phyloP scores from a whole-genome alignment of 2,888 invertebrate genomes.

The Epicampocera succincta region DNA sequence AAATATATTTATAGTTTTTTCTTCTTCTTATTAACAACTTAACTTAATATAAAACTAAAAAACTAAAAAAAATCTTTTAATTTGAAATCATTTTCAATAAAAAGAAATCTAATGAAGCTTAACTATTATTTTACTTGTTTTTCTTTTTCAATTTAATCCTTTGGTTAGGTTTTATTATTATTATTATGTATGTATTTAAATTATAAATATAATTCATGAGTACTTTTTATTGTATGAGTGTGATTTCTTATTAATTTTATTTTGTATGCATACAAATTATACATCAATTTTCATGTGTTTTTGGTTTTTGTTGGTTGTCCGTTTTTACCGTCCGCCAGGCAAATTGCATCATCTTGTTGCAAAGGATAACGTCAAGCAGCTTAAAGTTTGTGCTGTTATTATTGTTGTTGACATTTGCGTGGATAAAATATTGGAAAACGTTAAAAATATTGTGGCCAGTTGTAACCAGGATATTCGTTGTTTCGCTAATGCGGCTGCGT shows the following conservation, averaged over 20 bases:
- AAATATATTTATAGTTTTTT: conserved; percentile 43
- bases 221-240: conserved; percentile 63
- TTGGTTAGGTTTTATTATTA: conserved; percentile 12
- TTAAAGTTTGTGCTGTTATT: conserved; percentile 42
- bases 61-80: conserved; percentile 12
- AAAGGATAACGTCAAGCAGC: conserved; percentile 33
- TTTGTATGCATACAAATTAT: conserved; percentile 64
- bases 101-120: conserved; percentile 47
- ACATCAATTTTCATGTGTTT: conserved; percentile 39
- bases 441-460: conserved; percentile 29
- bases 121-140: conserved; percentile 14
- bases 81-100: background rate
- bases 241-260: conserved; percentile 22
- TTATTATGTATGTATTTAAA: too few species aligned
- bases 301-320: conserved; percentile 24
- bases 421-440: conserved; percentile 29
- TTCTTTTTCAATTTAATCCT: background rate
- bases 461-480: conserved; percentile 61
- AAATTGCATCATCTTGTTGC: conserved; percentile 65
- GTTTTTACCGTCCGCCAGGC: conserved; percentile 5
- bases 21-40: conserved; percentile 54
- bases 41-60: conserved; percentile 31
- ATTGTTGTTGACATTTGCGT: background rate
- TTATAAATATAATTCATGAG: conserved; percentile 66
- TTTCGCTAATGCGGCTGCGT: conserved; percentile 37